Evolutionary conservation across 2,888 invertebrate genomes (phyloP), one percentile per base, ranked within the genome.

Genomic region (Drosophila paranaensis): DNA sequence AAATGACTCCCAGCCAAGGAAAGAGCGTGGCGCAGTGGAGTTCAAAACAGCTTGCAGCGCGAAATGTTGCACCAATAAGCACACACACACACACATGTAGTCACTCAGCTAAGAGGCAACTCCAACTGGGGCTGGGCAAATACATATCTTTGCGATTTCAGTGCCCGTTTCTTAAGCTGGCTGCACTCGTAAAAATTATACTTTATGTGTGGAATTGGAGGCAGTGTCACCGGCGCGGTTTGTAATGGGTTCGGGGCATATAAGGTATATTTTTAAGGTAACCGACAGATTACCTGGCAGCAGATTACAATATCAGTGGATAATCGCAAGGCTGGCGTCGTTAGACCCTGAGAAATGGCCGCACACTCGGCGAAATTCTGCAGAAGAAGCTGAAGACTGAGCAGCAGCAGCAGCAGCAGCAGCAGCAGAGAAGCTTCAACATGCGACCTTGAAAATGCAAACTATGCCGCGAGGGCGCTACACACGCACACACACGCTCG

Each of bases 381-480:
- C 70, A 65, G 89, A 88, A 80, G 69, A 67, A 62, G 57, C 11
- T 14, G 51, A 61, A 27, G 42, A 42, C 27, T 27, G 27, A 33
- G 16, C 8, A 8, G n/a, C 40, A 30, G 14, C 40, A 6, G 37
- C 40, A 64, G 58, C 27, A 27, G 57, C 39, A 30, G 57, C 40
- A 13, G 40, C 37, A 8, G 39, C 16, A 39, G 14, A 58, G 48
- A 60, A n/a, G 50, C 50, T 20, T 33, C 54, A 64, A 66, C 53
- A 46, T 61, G 68, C 80, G 87, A 83, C 87, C 87, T 88, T 88
- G 87, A 89, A 90, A 80, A 76, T 78, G 90, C 87, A 90, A 90
- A 88, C 90, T 88, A 88, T 88, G 85, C 81, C 89, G 84, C 74
- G 74, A 71, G 69, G 84, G 90, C 87, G 89, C 89, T 88, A 77